A percentile compares a stretch with the other conserved stretches of the same genome.
Conservation (phyloP, 2,888 invertebrate species). For the Gastrophysa polygoni region DNA sequence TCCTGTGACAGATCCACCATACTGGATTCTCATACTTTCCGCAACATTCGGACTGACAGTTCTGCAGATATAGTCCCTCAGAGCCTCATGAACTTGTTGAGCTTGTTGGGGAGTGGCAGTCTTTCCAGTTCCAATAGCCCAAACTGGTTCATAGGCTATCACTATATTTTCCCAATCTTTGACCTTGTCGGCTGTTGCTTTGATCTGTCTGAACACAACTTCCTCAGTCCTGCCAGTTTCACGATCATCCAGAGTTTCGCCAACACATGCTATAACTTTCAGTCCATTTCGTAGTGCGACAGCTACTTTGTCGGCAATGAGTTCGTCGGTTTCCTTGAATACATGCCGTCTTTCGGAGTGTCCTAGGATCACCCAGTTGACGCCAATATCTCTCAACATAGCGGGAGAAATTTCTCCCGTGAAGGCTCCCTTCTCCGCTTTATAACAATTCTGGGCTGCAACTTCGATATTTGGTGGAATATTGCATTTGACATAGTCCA, state of each 20-base stretch:
- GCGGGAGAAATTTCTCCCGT: slow-evolving; percentile 96
- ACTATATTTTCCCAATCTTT: slow-evolving; percentile 69
- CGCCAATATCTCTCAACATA: slow-evolving; percentile 94
- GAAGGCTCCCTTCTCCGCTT: slow-evolving; percentile 90
- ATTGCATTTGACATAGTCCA: slow-evolving; percentile 73
- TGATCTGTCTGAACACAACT: slow-evolving; percentile 90
- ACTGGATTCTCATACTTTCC: slow-evolving; percentile 84
- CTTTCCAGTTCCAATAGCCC: slow-evolving; percentile 99
- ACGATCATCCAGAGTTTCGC: slow-evolving; percentile 94
- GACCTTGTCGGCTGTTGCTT: slow-evolving; percentile 80
- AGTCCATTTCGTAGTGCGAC: slow-evolving; percentile 68
- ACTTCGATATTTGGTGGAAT: slow-evolving; percentile 75
- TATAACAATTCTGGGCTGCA: slow-evolving; percentile 95
- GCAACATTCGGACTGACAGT: slow-evolving; percentile 83
- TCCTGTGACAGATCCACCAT: slow-evolving; percentile 97
- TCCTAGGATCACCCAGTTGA: slow-evolving; percentile 95
- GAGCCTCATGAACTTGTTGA: slow-evolving; percentile 89
- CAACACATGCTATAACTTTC: slow-evolving; percentile 94
- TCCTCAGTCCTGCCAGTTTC: slow-evolving; percentile 93
- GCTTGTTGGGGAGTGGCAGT: slow-evolving; percentile 97
- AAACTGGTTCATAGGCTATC: slow-evolving; percentile 99
- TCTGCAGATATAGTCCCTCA: slow-evolving; percentile 83
- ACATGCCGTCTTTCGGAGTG: slow-evolving; percentile 97
- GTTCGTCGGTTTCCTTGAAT: slow-evolving; percentile 86
- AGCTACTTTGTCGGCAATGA: slow-evolving; percentile 73